A percentile compares a stretch with the other conserved stretches of the same genome.
Evolutionary conservation across 2,888 invertebrate genomes (phyloP).

Genomic region (Scaptomyza parva): DNA sequence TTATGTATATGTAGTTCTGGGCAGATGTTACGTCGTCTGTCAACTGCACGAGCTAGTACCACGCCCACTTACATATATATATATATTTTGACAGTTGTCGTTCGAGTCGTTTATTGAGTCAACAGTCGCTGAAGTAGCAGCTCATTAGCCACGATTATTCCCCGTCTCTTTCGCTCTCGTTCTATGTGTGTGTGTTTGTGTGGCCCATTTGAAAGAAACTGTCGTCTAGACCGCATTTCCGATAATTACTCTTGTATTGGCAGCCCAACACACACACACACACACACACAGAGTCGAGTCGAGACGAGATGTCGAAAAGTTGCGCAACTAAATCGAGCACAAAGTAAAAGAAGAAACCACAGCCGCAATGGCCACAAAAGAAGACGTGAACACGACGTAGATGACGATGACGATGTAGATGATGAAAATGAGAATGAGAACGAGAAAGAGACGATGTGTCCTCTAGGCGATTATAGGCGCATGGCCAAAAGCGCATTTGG

Average conservation of each 20-base stretch:
- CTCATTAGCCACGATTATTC: constrained; percentile 74
- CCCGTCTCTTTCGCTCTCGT: not conserved
- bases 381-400: constrained; percentile 15
- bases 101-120: constrained; percentile 1
- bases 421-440: too few species aligned
- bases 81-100: constrained; percentile 56
- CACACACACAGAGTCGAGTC: too few species aligned
- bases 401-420: not conserved
- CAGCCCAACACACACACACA: constrained; percentile 21
- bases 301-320: constrained; percentile 54
- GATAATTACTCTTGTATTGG: constrained; percentile 77
- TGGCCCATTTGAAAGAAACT: not conserved
- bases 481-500: constrained; percentile 43
- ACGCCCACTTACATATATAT: constrained; percentile 44
- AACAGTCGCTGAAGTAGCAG: constrained; percentile 31
- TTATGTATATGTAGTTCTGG: constrained; percentile 8
- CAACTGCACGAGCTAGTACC: constrained; percentile 49
- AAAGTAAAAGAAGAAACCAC: constrained; percentile 54
- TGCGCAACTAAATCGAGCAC: constrained; percentile 68
- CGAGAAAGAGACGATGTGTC: too few species aligned
- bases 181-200: not conserved
- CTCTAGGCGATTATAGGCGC: constrained; percentile 47
- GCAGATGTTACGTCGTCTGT: constrained; percentile 52
- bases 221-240: constrained; percentile 76
- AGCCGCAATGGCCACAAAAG: constrained; percentile 58